phyloP scores from a whole-genome alignment of 2,113 vertebrate genomes.

The Rallus limicola region DNA sequence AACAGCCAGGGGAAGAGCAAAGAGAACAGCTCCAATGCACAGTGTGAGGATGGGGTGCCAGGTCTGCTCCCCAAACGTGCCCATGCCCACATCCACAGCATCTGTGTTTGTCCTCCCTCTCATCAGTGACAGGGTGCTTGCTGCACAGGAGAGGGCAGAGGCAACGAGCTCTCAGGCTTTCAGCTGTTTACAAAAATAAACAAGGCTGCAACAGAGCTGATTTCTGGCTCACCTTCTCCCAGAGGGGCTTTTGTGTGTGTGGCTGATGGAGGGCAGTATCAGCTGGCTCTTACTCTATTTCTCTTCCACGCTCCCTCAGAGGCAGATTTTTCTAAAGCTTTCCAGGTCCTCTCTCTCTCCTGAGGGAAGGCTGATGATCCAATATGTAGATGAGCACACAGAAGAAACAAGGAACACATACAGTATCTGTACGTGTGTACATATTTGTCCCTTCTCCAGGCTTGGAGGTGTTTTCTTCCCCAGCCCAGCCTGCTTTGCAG shows the following conservation, averaged over 20 bases:
- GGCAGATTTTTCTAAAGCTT: background rate
- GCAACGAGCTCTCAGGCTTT: background rate
- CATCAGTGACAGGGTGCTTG: background rate
- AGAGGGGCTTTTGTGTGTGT: background rate
- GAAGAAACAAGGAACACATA: background rate
- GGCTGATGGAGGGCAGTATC: background rate
- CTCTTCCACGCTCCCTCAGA: background rate
- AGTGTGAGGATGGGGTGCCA: background rate
- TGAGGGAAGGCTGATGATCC: background rate
- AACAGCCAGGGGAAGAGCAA: accelerated
- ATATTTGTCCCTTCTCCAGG: background rate
- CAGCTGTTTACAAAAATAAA: background rate
- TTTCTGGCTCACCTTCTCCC: background rate
- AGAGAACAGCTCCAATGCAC: background rate
- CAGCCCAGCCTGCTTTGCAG: background rate
- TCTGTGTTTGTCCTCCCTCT: background rate
- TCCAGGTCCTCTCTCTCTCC: background rate
- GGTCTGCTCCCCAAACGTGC: background rate
- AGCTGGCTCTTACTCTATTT: background rate
- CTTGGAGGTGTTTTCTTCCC: background rate
- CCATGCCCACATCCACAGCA: accelerated
- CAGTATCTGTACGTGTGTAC: too few relatives aligned
- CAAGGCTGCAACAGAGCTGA: background rate
- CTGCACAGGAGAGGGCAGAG: background rate
- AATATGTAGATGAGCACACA: background rate